Evolutionary conservation across 2,888 invertebrate genomes (phyloP), one percentile per base, ranked within the genome.

Genomic region (Polia nebulosa): DNA sequence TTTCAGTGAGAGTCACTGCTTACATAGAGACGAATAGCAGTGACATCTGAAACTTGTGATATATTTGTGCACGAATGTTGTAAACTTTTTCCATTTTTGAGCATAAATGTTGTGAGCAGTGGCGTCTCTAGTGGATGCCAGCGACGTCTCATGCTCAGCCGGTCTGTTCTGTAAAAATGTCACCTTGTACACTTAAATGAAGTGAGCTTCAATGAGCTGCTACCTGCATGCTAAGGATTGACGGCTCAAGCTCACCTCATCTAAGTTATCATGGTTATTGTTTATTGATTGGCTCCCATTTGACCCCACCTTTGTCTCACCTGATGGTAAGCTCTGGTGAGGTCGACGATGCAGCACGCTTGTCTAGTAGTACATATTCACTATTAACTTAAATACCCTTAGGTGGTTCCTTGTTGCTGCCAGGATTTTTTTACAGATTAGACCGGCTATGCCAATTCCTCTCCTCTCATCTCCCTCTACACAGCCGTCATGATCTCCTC

Each of bases 401-500:
- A n/a, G n/a, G n/a, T n/a, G n/a, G n/a, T n/a, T 13, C 39, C 39
- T 17, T 8, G 8, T 41, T 8, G 7, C n/a, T 1, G n/a, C 39
- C 17, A 39, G 17, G 39, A 17, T 39, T 39, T 52, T 44, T 47
- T 47, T 52, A 20, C 32, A 52, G n/a, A 32, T 32, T 52, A 6
- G 20, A 20, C 20, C 20, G 9, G 5, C 4, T 29, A 8, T 22
- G 9, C 36, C 39, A 39, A 3, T 20, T 34, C 25, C 17, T 6
- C 22, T 17, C 32, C 27, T 13, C 17, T 41, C 2, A 13, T 41
- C n/a, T 41, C n/a, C 7, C 15, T 17, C 56, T 88, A 88, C 0
- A 89, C 72, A 15, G 88, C 91, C 5, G 87, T 84, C 90, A 95
- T 88, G 45, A 95, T 58, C 76, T 95, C 95, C 49, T 90, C 93